A percentile compares a stretch with the other conserved stretches of the same genome.
Conservation (phyloP, 2,797 vertebrate species). For the Falco naumanni region DNA sequence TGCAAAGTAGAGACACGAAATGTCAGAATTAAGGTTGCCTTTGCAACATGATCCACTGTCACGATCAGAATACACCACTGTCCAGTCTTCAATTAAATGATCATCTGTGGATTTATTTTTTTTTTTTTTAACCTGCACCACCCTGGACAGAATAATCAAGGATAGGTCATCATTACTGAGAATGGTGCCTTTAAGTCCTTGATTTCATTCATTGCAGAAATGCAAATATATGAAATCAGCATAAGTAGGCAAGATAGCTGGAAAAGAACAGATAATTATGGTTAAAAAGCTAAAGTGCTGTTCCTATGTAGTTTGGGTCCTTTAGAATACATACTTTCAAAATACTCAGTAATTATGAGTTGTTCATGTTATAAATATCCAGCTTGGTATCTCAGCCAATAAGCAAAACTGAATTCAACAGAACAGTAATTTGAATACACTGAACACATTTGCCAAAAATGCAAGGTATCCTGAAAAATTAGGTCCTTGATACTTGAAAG, state of each 20-base stretch:
- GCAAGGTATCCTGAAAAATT: not conserved
- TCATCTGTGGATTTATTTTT: not conserved
- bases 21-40: constrained; percentile 65
- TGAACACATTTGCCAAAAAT: not conserved
- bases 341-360: not conserved
- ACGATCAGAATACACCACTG: not conserved
- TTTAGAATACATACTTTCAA: not conserved
- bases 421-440: not conserved
- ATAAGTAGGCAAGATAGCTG: not conserved
- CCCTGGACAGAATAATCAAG: not conserved
- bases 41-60: not conserved
- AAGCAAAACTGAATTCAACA: not conserved
- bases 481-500: not conserved
- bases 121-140: not conserved
- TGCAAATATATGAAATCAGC: not conserved
- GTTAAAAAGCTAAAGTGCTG: not conserved
- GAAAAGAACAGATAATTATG: not conserved
- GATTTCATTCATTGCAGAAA: not conserved
- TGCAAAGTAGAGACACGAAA: constrained; percentile 36
- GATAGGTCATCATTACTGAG: not conserved
- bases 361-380: not conserved
- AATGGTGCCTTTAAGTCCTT: not conserved
- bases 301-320: not conserved
- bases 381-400: not conserved
- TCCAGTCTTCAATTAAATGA: not conserved